phyloP scores from a whole-genome alignment of 1,140 invertebrate species.

The Charaxes varanes region DNA sequence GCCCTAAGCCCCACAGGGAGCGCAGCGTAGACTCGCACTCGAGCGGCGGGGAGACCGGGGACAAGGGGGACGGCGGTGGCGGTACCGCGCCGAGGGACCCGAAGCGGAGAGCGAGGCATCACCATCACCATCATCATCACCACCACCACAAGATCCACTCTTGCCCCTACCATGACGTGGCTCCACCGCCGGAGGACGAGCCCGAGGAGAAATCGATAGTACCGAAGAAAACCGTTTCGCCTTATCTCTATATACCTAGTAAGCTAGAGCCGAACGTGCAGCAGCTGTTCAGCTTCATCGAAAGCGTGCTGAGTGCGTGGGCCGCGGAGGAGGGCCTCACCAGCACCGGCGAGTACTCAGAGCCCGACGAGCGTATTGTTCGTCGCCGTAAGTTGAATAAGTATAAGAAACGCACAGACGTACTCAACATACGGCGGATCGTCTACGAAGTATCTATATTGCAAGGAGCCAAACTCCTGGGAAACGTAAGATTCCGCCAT shows the following conservation, averaged over 20 bases:
- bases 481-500: conserved; percentile 79
- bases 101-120: conserved; percentile 46
- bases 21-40: conserved; percentile 62
- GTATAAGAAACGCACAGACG: conserved; percentile 78
- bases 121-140: conserved; percentile 63
- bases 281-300: conserved; percentile 84
- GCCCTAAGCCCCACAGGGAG: conserved; percentile 45
- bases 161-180: conserved; percentile 61
- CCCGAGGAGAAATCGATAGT: conserved; percentile 51
- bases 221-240: conserved; percentile 62
- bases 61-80: conserved; percentile 51
- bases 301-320: conserved; percentile 80
- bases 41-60: conserved; percentile 60
- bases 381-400: conserved; percentile 77
- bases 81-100: conserved; percentile 31
- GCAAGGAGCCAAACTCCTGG: conserved; percentile 77
- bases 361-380: conserved; percentile 78
- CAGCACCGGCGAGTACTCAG: conserved; percentile 79
- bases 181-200: conserved; percentile 54
- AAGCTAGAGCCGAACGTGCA: conserved; percentile 83
- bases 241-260: conserved; percentile 71
- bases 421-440: conserved; percentile 78
- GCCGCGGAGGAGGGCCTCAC: conserved; percentile 80
- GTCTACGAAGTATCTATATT: conserved; percentile 79
- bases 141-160: conserved; percentile 62